Conservation (phyloP, 1,140 invertebrate species). For the Thaumatotibia leucotreta region DNA sequence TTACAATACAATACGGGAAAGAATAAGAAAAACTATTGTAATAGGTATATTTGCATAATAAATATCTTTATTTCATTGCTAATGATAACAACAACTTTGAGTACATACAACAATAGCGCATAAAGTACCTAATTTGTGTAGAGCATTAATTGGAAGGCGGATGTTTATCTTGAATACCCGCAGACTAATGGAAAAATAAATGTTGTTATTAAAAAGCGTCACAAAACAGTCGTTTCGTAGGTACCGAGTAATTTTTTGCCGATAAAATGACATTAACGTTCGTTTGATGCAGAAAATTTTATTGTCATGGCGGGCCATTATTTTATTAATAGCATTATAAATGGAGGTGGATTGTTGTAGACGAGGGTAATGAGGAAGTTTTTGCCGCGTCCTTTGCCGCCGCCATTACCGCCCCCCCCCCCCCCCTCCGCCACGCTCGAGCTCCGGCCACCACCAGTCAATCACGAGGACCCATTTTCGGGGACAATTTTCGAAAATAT, state of each 20-base stretch:
- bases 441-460: conserved; percentile 15
- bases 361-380: conserved; percentile 49
- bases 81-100: too few species aligned
- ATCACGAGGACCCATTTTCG: conserved; percentile 23
- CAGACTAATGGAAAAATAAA: conserved; percentile 61
- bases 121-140: conserved; percentile 19
- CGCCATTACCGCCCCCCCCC: conserved; percentile 12
- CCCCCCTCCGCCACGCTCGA: conserved; percentile 8
- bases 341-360: conserved; percentile 54
- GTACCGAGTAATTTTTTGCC: conserved; percentile 35
- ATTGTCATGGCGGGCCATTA: conserved; percentile 48
- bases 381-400: conserved; percentile 52
- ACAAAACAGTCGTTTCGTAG: conserved; percentile 27
- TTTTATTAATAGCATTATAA: conserved; percentile 71
- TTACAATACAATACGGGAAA: too few species aligned
- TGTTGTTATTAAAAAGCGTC: conserved; percentile 48
- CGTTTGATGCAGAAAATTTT: conserved; percentile 51
- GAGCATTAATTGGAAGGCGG: conserved; percentile 13
- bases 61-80: too few species aligned
- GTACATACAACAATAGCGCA: conserved; percentile 20
- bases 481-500: conserved; percentile 27
- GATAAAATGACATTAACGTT: conserved; percentile 62
- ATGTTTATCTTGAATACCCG: conserved; percentile 15
- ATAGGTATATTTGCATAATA: too few species aligned
- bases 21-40: too few species aligned